phyloP scores from a whole-genome alignment of 2,888 invertebrate genomes.

The Dynastes tityus region DNA sequence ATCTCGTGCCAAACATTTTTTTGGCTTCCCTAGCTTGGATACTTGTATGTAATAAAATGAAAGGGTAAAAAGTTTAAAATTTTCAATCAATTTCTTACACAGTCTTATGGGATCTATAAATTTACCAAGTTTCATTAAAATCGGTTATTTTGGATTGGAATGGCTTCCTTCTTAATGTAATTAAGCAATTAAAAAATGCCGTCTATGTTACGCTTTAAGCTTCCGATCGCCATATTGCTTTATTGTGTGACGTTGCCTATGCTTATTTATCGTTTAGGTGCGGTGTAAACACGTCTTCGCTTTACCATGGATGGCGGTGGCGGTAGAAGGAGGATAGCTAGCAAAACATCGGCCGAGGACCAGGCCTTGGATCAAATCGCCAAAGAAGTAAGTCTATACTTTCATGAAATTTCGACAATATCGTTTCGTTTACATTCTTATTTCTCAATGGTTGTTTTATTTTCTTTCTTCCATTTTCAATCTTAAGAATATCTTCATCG shows the following conservation, averaged over 20 bases:
- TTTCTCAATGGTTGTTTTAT: background rate
- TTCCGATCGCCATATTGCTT: background rate
- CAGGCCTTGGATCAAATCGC: slow-evolving; percentile 97
- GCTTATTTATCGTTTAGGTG: slow-evolving; percentile 50
- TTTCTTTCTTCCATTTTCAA: background rate
- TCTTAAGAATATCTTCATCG: background rate
- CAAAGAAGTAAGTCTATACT: slow-evolving; percentile 84
- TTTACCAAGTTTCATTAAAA: too few species aligned
- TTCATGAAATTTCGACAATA: background rate
- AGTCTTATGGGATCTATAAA: too few species aligned
- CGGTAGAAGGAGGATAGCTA: slow-evolving; percentile 84
- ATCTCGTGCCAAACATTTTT: too few species aligned
- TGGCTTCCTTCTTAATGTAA: background rate
- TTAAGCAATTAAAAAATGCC: background rate
- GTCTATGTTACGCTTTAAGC: background rate
- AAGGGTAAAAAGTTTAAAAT: too few species aligned
- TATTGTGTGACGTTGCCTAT: slow-evolving; percentile 46
- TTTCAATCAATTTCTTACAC: too few species aligned
- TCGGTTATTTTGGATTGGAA: too few species aligned
- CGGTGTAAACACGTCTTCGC: slow-evolving; percentile 53
- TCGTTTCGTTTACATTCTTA: background rate
- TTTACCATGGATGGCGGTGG: slow-evolving; percentile 69
- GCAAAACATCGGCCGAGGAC: slow-evolving; percentile 96
- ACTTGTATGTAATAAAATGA: too few species aligned
- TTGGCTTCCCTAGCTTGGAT: too few species aligned